Evolutionary conservation across 2,113 vertebrate species (phyloP).

Genomic region (Dicrurus megarhynchus): DNA sequence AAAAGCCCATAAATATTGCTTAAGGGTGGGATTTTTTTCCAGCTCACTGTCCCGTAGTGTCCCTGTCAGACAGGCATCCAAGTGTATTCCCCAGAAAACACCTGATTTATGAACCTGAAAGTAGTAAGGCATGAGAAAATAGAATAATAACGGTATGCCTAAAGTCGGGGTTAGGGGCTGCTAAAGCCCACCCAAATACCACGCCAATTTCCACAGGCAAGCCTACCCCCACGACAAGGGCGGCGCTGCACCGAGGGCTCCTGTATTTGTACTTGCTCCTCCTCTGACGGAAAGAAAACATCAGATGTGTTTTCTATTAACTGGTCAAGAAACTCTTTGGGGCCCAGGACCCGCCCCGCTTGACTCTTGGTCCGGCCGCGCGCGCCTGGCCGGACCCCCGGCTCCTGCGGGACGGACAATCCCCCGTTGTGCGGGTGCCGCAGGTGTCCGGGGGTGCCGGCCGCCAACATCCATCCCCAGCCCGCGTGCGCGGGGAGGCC

Average conservation of each 20-base stretch:
- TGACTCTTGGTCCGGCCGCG: neutral
- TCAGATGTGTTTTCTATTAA: neutral
- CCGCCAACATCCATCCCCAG: slow-evolving; percentile 4
- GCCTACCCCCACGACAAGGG: neutral
- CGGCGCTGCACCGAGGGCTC: neutral
- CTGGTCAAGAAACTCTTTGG: neutral
- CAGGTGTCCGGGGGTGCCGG: slow-evolving; percentile 85
- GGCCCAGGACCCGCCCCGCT: neutral
- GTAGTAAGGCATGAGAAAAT: neutral
- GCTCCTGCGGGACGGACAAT: slow-evolving; percentile 74
- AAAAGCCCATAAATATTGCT: slow-evolving; percentile 27
- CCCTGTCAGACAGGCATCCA: slow-evolving; percentile 25
- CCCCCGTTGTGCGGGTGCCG: slow-evolving; percentile 74
- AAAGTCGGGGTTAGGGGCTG: neutral
- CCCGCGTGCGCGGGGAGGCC: slow-evolving; percentile 57
- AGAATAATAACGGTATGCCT: slow-evolving; percentile 2
- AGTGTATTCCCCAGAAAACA: slow-evolving; percentile 55
- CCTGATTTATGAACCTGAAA: slow-evolving; percentile 49
- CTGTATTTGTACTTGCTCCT: neutral
- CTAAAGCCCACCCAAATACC: neutral
- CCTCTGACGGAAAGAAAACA: neutral
- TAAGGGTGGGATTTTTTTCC: neutral
- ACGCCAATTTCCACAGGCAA: neutral
- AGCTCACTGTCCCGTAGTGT: slow-evolving; percentile 11
- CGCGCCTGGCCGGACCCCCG: neutral